Evolutionary conservation across 1,140 invertebrate genomes (phyloP), one percentile per base, ranked within the genome.

Genomic region (Anagrus nilaparvatae): DNA sequence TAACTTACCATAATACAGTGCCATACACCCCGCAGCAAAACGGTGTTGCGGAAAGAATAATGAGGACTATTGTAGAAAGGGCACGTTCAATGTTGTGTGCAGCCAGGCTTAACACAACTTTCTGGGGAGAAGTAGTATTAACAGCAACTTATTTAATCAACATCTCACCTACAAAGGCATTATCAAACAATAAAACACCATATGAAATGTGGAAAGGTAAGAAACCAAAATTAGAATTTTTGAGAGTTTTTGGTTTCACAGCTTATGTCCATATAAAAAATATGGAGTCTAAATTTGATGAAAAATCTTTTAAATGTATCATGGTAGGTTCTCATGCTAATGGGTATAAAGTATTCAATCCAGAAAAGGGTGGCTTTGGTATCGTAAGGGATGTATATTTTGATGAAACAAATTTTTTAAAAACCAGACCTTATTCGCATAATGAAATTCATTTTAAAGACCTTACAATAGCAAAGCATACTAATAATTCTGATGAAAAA

Each of bases 191-290:
- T 18, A 58, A 59, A 51, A 71, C 65, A 46, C 63, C 68, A 45
- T 65, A 58, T 51, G 65, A 73, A 55, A 58, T n/a, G n/a, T n/a
- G n/a, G n/a, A n/a, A 63, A 51, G 45, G 53, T 48, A 60, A 50
- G 46, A 71, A 67, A 44, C 63, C 67, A 19, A 32, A 60, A 41
- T 30, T 72, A 30, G 56, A 58, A 46, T 55, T 71, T 56, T 53
- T 73, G 36, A 64, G 58, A 52, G 52, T 66, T 25, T 72, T 74
- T 60, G 67, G 67, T 36, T 66, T 53, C 10, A 66, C 57, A 16
- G 58, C 56, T 28, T 63, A 62, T 50, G 54, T 61, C 13, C 58
- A 63, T 50, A 56, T 60, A 52, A 67, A n/a, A n/a, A n/a, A n/a
- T n/a, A n/a, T n/a, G n/a, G n/a, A n/a, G n/a, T n/a, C n/a, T n/a